Conservation (phyloP, 2,113 vertebrate species). For the Corythornis cristatus region DNA sequence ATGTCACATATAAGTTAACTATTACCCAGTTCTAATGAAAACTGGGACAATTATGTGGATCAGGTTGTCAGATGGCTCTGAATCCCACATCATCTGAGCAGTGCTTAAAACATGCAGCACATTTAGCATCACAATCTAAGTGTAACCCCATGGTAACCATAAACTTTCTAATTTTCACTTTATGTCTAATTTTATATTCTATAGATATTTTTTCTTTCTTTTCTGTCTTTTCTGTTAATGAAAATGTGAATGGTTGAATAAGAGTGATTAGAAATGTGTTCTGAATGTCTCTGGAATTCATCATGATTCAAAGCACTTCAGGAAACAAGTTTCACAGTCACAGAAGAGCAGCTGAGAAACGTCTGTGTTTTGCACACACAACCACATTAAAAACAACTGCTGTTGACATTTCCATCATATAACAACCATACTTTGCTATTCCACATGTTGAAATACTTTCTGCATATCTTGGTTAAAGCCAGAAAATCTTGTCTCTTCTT, state of each 20-base stretch:
- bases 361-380: neutral
- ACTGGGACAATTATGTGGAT: neutral
- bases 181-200: neutral
- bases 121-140: neutral
- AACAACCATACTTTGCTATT: neutral
- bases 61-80: neutral
- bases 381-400: neutral
- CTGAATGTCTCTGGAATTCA: neutral
- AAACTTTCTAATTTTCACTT: neutral
- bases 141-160: neutral
- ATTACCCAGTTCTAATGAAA: neutral
- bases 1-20: neutral
- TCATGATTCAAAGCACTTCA: neutral
- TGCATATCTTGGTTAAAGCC: neutral
- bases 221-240: neutral
- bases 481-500: neutral
- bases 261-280: constrained; percentile 5
- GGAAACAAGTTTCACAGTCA: constrained; percentile 1
- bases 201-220: neutral
- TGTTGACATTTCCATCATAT: neutral
- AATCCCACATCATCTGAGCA: neutral
- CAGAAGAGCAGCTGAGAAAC: constrained; percentile 4
- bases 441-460: neutral
- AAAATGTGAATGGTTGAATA: neutral
- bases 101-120: neutral